phyloP scores from a whole-genome alignment of 2,888 invertebrate genomes.

The Phortica magna region DNA sequence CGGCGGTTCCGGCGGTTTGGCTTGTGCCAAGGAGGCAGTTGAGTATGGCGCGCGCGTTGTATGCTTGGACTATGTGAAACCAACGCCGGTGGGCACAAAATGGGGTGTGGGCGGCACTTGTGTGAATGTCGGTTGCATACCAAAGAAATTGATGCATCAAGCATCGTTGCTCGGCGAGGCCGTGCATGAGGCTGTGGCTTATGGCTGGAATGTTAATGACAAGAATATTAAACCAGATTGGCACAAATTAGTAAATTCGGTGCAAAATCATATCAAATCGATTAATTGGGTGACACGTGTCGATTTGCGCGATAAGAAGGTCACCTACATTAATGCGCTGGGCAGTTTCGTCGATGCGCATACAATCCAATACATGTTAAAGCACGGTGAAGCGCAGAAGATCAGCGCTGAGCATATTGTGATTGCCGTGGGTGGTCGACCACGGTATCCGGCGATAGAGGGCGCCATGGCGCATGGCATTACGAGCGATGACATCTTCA shows the following conservation, averaged over 20 bases:
- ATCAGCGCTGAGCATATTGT: constrained; percentile 86
- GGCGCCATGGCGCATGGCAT: constrained; percentile 91
- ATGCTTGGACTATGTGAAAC: constrained; percentile 91
- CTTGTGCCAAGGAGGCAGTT: constrained; percentile 94
- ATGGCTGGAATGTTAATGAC: constrained; percentile 87
- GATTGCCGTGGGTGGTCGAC: constrained; percentile 93
- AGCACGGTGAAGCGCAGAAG: constrained; percentile 82
- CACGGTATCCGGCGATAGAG: constrained; percentile 90
- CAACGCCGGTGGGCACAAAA: constrained; percentile 90
- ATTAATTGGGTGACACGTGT: constrained; percentile 97
- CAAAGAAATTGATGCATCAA: constrained; percentile 98
- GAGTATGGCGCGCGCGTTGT: constrained; percentile 89
- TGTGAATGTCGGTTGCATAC: constrained; percentile 99
- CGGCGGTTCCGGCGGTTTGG: constrained; percentile 97
- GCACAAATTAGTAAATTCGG: constrained; percentile 85
- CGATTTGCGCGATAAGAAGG: constrained; percentile 92
- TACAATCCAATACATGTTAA: constrained; percentile 84
- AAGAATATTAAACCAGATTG: constrained; percentile 84
- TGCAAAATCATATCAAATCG: constrained; percentile 94
- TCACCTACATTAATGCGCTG: constrained; percentile 90
- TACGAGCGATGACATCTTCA: constrained; percentile 95
- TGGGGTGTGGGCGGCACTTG: constrained; percentile 99
- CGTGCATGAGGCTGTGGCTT: constrained; percentile 88
- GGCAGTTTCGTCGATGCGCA: constrained; percentile 87
- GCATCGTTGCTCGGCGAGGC: constrained; percentile 93